phyloP scores from a whole-genome alignment of 2,888 invertebrate species.

The Allophyes oxyacanthae region DNA sequence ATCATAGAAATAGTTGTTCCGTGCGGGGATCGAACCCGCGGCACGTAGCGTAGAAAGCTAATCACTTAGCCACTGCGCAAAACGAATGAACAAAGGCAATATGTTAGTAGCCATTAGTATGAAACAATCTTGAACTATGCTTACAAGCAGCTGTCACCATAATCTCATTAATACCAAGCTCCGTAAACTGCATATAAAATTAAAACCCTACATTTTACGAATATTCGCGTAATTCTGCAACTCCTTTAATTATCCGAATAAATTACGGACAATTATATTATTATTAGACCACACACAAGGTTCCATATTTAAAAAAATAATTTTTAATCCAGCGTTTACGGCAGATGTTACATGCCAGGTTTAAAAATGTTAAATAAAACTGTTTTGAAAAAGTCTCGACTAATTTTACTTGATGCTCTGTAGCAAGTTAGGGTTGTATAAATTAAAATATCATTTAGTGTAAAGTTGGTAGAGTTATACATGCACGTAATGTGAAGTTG shows the following conservation, averaged over 20 bases:
- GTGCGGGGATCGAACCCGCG: too few relatives aligned
- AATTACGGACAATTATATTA: conserved; percentile 43
- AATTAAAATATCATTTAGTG: conserved; percentile 37
- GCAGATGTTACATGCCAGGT: conserved; percentile 62
- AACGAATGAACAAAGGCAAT: background rate
- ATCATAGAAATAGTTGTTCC: too few relatives aligned
- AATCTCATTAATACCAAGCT: conserved; percentile 18
- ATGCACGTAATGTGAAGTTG: conserved; percentile 1
- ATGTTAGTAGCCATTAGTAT: background rate
- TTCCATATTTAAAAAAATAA: conserved; percentile 57
- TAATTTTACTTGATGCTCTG: conserved; percentile 48
- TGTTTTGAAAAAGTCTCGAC: conserved; percentile 51
- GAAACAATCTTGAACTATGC: conserved; percentile 4
- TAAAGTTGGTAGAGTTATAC: conserved; percentile 5
- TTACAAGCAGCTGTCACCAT: conserved; percentile 29
- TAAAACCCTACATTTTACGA: conserved; percentile 14
- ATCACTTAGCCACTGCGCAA: too few relatives aligned
- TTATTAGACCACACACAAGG: conserved; percentile 66
- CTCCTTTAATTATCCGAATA: conserved; percentile 39
- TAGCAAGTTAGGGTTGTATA: conserved; percentile 1
- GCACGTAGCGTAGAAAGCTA: too few relatives aligned
- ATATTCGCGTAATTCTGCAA: conserved; percentile 29
- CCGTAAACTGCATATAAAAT: conserved; percentile 14
- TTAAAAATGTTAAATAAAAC: conserved; percentile 65
- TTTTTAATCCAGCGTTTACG: conserved; percentile 59